Evolutionary conservation across 2,888 invertebrate species (phyloP).

Genomic region (Pristionchus arcanus): DNA sequence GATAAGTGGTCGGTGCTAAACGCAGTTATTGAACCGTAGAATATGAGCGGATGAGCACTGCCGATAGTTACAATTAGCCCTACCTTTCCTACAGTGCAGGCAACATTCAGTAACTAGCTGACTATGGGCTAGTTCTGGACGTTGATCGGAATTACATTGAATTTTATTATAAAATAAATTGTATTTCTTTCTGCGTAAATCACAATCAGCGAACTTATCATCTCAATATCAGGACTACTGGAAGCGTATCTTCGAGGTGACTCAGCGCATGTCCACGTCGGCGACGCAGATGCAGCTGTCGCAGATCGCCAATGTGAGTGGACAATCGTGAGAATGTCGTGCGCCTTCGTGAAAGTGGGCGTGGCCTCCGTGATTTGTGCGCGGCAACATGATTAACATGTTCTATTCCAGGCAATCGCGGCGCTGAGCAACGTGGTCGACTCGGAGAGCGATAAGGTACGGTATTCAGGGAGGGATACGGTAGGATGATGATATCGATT

Average conservation of each 20-base stretch:
- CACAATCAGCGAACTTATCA: not conserved
- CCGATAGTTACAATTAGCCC: no score
- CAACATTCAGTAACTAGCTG: not conserved
- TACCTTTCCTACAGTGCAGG: no score
- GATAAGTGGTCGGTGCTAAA: no score
- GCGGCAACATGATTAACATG: not conserved
- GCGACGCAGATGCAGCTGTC: constrained; percentile 39
- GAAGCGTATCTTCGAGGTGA: constrained; percentile 39
- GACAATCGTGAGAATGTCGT: not conserved
- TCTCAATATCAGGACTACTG: constrained; percentile 16
- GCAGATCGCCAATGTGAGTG: constrained; percentile 53
- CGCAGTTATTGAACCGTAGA: no score
- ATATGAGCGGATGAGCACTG: no score
- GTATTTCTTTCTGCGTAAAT: not conserved
- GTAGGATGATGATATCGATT: not conserved
- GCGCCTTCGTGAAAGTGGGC: constrained; percentile 20
- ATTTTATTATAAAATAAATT: not conserved
- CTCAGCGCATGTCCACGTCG: constrained; percentile 2
- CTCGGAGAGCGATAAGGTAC: constrained; percentile 22
- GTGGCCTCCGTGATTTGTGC: not conserved
- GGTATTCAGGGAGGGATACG: not conserved
- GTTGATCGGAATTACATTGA: not conserved
- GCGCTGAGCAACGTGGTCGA: constrained; percentile 51
- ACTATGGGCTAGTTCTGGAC: not conserved
- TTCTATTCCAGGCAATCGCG: constrained; percentile 28